Conservation (phyloP, 1,140 invertebrate species). For the Daktulosphaira vitifoliae region DNA sequence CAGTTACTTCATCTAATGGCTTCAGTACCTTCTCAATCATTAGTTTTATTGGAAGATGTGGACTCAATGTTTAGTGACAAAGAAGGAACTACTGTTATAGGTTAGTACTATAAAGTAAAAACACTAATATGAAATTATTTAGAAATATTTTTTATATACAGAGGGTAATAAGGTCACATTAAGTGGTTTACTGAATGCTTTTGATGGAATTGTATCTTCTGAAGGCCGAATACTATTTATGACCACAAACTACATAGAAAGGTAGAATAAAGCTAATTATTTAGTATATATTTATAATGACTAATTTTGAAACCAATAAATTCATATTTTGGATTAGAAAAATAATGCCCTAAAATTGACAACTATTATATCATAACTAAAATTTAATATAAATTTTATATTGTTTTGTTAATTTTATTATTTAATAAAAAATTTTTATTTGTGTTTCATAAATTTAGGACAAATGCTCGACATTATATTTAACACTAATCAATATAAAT, state of each 20-base stretch:
- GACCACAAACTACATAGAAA: conserved; percentile 7
- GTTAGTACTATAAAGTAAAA: not conserved
- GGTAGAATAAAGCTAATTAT: not conserved
- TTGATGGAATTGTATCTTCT: conserved; percentile 1
- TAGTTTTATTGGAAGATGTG: conserved; percentile 6
- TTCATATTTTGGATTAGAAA: too few species aligned
- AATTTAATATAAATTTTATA: too few species aligned
- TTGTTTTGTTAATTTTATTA: too few species aligned
- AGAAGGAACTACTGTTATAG: not conserved
- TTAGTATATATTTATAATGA: too few species aligned
- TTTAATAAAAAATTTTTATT: too few species aligned
- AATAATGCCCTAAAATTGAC: too few species aligned
- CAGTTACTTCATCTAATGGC: not conserved
- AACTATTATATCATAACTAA: too few species aligned
- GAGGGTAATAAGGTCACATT: conserved; percentile 11
- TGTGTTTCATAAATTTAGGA: too few species aligned
- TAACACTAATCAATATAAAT: too few species aligned
- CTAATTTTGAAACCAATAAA: not conserved
- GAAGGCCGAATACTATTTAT: not conserved
- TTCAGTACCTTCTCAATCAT: not conserved
- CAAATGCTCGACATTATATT: too few species aligned
- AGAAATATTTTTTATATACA: too few species aligned
- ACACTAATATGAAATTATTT: too few species aligned
- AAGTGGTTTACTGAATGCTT: conserved; percentile 5
- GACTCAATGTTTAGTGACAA: not conserved